Conservation (phyloP, 1,140 invertebrate species). For the Tetragonula clypearis region DNA sequence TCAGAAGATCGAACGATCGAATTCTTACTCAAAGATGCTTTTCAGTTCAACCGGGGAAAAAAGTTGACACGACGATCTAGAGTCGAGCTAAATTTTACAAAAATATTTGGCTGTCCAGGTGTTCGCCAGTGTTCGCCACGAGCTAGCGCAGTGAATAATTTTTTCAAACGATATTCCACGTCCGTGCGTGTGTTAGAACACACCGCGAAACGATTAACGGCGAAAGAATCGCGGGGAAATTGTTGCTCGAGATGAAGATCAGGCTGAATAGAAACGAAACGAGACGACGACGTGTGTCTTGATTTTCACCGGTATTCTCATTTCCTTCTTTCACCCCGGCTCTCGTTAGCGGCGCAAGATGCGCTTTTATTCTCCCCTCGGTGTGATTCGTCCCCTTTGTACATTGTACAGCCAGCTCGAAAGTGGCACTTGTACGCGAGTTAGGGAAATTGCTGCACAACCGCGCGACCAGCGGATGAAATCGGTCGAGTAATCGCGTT, state of each 20-base stretch:
- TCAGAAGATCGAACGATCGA: too few species aligned
- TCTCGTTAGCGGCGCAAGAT: slow-evolving; percentile 47
- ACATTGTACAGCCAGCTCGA: slow-evolving; percentile 1
- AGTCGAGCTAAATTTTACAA: background rate
- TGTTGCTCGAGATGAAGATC: slow-evolving; percentile 40
- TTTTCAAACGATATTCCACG: background rate
- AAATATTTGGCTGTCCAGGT: background rate
- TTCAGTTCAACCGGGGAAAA: too few species aligned
- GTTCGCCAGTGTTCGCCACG: too few species aligned
- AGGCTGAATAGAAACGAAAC: slow-evolving; percentile 43
- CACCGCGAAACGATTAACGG: slow-evolving; percentile 30
- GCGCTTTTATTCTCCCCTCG: slow-evolving; percentile 35
- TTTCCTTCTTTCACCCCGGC: background rate
- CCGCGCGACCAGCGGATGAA: background rate
- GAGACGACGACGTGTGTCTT: slow-evolving; percentile 19
- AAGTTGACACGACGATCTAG: background rate
- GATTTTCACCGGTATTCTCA: slow-evolving; percentile 13
- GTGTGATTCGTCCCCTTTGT: background rate
- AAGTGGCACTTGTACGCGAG: slow-evolving; percentile 31
- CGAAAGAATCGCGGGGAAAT: slow-evolving; percentile 42
- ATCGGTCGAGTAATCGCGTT: slow-evolving; percentile 12
- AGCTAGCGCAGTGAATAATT: background rate
- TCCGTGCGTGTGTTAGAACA: background rate
- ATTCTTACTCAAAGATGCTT: too few species aligned
- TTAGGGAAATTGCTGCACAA: slow-evolving; percentile 43